Evolutionary conservation across 2,888 invertebrate species (phyloP).

Genomic region (Leistus spinibarbis): DNA sequence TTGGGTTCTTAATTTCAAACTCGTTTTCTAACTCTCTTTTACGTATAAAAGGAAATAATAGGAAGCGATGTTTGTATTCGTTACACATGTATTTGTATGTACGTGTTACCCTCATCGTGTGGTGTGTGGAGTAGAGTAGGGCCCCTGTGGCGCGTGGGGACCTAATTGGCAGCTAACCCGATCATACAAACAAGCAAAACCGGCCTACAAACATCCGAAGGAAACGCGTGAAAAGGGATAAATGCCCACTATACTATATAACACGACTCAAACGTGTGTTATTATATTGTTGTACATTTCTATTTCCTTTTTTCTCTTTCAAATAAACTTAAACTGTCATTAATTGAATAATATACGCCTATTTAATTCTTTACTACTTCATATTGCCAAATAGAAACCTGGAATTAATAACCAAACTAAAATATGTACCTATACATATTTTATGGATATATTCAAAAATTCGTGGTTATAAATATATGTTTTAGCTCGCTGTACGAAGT

Average conservation of each 20-base stretch:
- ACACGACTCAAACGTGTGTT: neutral
- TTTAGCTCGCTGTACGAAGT: too few relatives aligned
- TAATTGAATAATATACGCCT: too few relatives aligned
- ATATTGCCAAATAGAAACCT: too few relatives aligned
- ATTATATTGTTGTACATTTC: neutral
- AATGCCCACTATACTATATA: neutral
- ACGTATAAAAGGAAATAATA: too few relatives aligned
- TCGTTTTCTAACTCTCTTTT: too few relatives aligned
- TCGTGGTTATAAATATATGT: too few relatives aligned
- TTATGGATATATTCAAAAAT: too few relatives aligned
- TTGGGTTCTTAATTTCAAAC: too few relatives aligned
- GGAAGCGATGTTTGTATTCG: neutral
- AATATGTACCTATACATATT: too few relatives aligned
- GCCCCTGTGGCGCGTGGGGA: constrained; percentile 6
- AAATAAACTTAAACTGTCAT: neutral
- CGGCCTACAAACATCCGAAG: neutral
- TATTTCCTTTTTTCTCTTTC: neutral
- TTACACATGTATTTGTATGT: neutral
- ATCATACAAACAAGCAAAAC: constrained; percentile 4
- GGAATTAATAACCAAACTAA: too few relatives aligned
- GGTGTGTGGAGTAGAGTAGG: constrained; percentile 1
- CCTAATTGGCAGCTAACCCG: constrained; percentile 13
- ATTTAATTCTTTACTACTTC: neutral
- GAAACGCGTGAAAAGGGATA: neutral
- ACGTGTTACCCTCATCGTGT: neutral